Evolutionary conservation across 2,888 invertebrate species (phyloP).

Genomic region (Agapetus fuscipes): DNA sequence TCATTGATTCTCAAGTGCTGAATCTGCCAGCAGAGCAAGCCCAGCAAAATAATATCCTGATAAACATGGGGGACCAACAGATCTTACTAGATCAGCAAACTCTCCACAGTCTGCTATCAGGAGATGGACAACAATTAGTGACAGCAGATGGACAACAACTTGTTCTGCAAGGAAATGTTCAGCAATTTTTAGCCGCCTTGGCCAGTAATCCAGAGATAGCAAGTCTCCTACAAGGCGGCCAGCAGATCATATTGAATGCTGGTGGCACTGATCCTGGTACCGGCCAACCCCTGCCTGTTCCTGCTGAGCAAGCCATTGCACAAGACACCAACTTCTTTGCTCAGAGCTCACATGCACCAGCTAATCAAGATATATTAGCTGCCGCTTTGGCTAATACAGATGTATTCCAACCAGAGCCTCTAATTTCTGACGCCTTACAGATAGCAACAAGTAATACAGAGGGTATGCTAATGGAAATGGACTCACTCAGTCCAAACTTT

Average conservation of each 20-base stretch:
- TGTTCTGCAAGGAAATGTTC: conserved; percentile 24
- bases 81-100: conserved; percentile 28
- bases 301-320: background rate
- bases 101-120: conserved; percentile 21
- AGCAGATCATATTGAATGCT: conserved; percentile 8
- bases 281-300: conserved; percentile 1
- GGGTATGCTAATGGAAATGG: conserved; percentile 30
- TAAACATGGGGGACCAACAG: conserved; percentile 38
- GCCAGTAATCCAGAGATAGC: conserved; percentile 18
- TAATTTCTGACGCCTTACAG: conserved; percentile 28
- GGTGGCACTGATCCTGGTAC: background rate
- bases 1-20: conserved; percentile 10
- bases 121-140: conserved; percentile 25
- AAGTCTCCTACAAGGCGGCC: conserved; percentile 11
- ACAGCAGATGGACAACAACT: conserved; percentile 26
- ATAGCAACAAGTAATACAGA: conserved; percentile 29
- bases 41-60: conserved; percentile 27
- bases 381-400: conserved; percentile 68
- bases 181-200: conserved; percentile 25
- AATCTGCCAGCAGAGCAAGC: conserved; percentile 7
- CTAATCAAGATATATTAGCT: conserved; percentile 62
- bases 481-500: conserved; percentile 50
- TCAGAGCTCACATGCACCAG: conserved; percentile 26
- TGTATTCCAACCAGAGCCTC: conserved; percentile 50
- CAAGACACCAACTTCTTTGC: conserved; percentile 22